A percentile compares a stretch with the other conserved stretches of the same genome.
Conservation (phyloP, 2,888 invertebrate species). For the Cheilosia scutellata region DNA sequence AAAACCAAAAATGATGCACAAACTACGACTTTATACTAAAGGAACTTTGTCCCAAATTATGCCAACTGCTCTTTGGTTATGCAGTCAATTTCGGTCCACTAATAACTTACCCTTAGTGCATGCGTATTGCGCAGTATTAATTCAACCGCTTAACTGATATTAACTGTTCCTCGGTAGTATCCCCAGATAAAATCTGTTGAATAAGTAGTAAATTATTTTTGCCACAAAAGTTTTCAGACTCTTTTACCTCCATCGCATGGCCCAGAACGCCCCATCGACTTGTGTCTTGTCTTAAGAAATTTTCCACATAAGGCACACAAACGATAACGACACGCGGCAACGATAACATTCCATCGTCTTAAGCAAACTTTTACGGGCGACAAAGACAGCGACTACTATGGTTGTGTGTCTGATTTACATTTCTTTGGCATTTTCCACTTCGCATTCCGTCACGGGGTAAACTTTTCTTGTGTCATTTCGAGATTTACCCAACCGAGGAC, state of each 20-base stretch:
- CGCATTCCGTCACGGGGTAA: conserved; percentile 38
- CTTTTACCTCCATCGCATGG: not conserved
- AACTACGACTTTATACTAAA: not conserved
- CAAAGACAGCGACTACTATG: not conserved
- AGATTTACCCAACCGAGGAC: conserved; percentile 26
- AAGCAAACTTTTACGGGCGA: conserved; percentile 41
- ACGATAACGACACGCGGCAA: conserved; percentile 38
- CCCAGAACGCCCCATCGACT: not conserved
- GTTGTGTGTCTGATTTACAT: conserved; percentile 62
- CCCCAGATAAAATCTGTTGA: not conserved
- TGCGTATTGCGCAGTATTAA: not conserved
- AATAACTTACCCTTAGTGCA: not conserved
- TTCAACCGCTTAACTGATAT: conserved; percentile 1
- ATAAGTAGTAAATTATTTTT: not conserved
- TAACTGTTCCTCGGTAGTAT: conserved; percentile 4
- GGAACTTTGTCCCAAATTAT: too few species aligned
- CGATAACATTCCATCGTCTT: conserved; percentile 36
- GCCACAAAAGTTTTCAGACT: not conserved
- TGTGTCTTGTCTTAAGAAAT: conserved; percentile 38
- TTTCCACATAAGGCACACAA: conserved; percentile 50
- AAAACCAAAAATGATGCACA: not conserved
- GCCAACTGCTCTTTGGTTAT: not conserved
- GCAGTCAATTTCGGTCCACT: not conserved
- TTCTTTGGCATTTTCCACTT: conserved; percentile 41
- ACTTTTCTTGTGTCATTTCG: conserved; percentile 23